Conservation (phyloP, 2,797 vertebrate genomes). For the Eremophila alpestris region DNA sequence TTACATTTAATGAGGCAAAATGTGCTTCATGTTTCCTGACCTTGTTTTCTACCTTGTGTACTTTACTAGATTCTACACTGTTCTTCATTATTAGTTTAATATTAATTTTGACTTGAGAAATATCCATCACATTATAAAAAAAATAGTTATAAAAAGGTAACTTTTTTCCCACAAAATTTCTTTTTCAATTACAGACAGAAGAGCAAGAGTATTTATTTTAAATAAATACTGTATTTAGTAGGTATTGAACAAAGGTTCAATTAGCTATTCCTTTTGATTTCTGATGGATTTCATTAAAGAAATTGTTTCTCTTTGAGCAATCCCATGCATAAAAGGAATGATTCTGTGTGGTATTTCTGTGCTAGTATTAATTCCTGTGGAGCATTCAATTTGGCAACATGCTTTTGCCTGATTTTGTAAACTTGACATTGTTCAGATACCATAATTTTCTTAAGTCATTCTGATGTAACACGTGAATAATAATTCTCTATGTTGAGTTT, state of each 20-base stretch:
- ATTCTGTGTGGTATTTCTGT: not conserved
- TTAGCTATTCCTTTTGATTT: not conserved
- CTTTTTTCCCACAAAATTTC: not conserved
- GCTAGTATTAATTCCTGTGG: not conserved
- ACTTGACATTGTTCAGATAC: not conserved
- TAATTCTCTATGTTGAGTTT: not conserved
- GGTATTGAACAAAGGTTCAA: not conserved
- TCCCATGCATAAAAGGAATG: not conserved
- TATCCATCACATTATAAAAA: not conserved
- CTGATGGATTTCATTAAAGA: not conserved
- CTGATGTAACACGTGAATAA: not conserved
- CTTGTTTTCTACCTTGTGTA: not conserved
- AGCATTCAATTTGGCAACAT: not conserved
- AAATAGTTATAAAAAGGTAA: not conserved
- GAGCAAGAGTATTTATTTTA: not conserved
- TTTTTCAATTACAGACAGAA: not conserved
- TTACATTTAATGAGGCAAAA: not conserved
- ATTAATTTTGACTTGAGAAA: not conserved
- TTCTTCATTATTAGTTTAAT: not conserved
- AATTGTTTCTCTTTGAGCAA: not conserved
- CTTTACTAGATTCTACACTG: not conserved
- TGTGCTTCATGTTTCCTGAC: not conserved
- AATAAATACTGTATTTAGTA: not conserved
- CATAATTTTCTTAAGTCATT: not conserved
- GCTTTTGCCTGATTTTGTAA: not conserved